A percentile compares a stretch with the other conserved stretches of the same genome.
Evolutionary conservation across 2,113 vertebrate genomes (phyloP).

Genomic region (Peromyscus leucopus): DNA sequence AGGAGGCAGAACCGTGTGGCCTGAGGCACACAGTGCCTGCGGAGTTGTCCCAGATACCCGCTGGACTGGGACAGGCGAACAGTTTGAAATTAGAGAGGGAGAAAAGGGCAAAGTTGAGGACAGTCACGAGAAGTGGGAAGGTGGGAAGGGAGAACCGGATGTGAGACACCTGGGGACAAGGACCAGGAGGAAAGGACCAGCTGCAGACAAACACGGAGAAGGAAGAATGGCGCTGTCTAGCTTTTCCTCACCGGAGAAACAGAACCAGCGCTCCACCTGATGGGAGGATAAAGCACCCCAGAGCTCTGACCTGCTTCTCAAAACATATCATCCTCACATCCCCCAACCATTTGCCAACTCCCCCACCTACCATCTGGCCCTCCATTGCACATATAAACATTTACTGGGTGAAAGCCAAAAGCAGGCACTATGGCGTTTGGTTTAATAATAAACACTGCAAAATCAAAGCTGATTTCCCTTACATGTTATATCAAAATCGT

Average conservation of each 20-base stretch:
- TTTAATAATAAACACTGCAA: not conserved
- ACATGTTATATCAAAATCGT: not conserved
- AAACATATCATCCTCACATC: not conserved
- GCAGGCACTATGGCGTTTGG: not conserved
- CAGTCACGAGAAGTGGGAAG: not conserved
- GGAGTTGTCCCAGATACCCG: not conserved
- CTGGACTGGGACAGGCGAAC: constrained; percentile 16
- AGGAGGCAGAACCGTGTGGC: fast-evolving
- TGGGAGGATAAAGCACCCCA: not conserved
- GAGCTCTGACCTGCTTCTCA: not conserved
- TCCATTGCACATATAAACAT: not conserved
- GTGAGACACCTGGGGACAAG: not conserved
- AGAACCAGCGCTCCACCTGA: not conserved
- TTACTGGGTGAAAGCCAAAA: constrained; percentile 20
- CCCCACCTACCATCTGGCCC: not conserved
- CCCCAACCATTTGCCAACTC: not conserved
- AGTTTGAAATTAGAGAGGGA: not conserved
- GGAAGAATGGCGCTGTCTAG: fast-evolving
- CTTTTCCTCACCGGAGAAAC: not conserved
- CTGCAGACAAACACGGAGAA: fast-evolving
- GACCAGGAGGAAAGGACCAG: not conserved
- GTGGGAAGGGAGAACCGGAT: not conserved
- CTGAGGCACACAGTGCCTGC: fast-evolving
- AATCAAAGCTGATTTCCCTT: not conserved
- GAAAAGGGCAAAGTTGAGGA: not conserved